Conservation (phyloP, 2,113 vertebrate species). For the Pan troglodytes region DNA sequence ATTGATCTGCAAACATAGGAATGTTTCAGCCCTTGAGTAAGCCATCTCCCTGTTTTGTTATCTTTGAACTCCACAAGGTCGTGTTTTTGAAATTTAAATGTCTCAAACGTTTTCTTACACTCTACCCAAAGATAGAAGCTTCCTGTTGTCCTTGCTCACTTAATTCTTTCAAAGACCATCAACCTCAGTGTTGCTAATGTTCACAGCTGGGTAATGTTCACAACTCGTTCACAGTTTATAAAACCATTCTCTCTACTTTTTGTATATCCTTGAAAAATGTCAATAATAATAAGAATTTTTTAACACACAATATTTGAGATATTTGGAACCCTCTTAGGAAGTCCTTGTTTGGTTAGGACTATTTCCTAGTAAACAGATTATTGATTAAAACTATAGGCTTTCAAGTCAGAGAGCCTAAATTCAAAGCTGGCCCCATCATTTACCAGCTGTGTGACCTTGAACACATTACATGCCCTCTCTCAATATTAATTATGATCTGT, state of each 20-base stretch:
- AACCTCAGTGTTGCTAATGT: not conserved
- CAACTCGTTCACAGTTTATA: not conserved
- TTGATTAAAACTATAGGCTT: not conserved
- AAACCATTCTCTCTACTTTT: not conserved
- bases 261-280: not conserved
- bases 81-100: not conserved
- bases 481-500: not conserved
- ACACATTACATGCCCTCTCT: not conserved
- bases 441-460: not conserved
- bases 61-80: not conserved
- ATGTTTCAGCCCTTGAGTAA: not conserved
- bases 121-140: not conserved
- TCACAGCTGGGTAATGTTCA: too few species aligned
- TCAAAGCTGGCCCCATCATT: not conserved
- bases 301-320: not conserved
- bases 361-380: not conserved
- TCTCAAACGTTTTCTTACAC: not conserved
- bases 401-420: not conserved
- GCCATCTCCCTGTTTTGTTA: not conserved
- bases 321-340: not conserved
- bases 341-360: not conserved
- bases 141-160: not conserved
- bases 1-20: accelerated
- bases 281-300: not conserved
- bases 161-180: not conserved